These are phyloP conservation scores for Hipposideros larvatus DNA, from an alignment of 2,797 vertebrate genomes.

Conservation along the genomic window DNA sequence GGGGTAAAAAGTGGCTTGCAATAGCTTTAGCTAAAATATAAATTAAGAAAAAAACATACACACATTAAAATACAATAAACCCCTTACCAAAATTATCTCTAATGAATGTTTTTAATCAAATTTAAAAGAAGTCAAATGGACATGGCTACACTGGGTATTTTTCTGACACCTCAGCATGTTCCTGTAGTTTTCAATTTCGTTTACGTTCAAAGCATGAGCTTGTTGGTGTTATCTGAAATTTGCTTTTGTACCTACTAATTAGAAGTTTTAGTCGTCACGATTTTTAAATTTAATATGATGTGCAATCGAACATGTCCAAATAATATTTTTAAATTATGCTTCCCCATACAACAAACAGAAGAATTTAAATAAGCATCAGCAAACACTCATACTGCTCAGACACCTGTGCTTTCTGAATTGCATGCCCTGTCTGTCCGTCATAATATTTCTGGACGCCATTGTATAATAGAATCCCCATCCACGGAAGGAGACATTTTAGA, in stretches of 20 bases:
- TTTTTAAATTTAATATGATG: neutral
- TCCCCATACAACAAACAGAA: neutral
- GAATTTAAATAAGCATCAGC: neutral
- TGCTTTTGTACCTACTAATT: neutral
- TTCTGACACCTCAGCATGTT: neutral
- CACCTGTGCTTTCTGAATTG: neutral
- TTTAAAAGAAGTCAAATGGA: neutral
- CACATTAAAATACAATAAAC: neutral
- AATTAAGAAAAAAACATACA: neutral
- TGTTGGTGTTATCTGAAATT: neutral
- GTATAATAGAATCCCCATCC: neutral
- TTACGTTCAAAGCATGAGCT: neutral
- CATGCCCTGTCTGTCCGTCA: accelerated
- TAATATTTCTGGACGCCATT: neutral
- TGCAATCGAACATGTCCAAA: neutral
- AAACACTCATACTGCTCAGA: neutral
- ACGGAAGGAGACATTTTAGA: constrained; percentile 57
- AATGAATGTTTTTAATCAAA: constrained; percentile 2
- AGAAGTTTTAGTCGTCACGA: neutral
- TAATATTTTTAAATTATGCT: neutral
- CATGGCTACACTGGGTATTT: neutral
- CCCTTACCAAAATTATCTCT: neutral
- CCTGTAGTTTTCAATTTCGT: neutral
- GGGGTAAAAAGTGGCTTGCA: neutral
- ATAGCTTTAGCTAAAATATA: constrained; percentile 14